phyloP scores from a whole-genome alignment of 1,140 invertebrate species.

The Caenorhabditis remanei region DNA sequence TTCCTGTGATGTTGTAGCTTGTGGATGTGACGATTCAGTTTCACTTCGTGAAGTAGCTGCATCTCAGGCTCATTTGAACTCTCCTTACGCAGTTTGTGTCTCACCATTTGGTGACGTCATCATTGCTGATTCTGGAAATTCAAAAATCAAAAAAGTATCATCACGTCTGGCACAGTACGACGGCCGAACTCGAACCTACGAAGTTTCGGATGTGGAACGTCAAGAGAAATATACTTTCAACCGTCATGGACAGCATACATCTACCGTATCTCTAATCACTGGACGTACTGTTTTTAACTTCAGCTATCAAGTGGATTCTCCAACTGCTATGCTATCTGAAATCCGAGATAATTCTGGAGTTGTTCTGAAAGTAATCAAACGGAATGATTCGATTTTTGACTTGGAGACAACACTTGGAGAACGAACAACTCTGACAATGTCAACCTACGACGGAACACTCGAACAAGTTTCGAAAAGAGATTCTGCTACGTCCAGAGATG shows the following conservation, averaged over 20 bases:
- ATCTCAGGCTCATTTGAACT: conserved; percentile 46
- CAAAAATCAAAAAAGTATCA: conserved; percentile 57
- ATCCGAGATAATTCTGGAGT: conserved; percentile 48
- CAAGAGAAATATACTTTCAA: conserved; percentile 61
- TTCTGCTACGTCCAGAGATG: conserved; percentile 3
- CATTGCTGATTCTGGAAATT: conserved; percentile 61
- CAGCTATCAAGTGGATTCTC: conserved; percentile 63
- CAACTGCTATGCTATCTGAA: conserved; percentile 15
- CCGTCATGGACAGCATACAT: conserved; percentile 56
- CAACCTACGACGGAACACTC: conserved; percentile 53
- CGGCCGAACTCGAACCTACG: conserved; percentile 24
- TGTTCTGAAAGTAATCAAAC: conserved; percentile 27
- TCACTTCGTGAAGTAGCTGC: conserved; percentile 27
- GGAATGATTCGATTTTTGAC: conserved; percentile 47
- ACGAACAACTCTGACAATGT: conserved; percentile 34
- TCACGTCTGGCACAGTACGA: conserved; percentile 21
- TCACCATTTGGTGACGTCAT: conserved; percentile 53
- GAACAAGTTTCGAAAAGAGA: conserved; percentile 56
- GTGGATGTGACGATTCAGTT: conserved; percentile 57
- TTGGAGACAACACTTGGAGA: conserved; percentile 52
- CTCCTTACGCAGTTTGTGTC: conserved; percentile 53
- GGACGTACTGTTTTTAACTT: conserved; percentile 61
- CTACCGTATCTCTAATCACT: conserved; percentile 60
- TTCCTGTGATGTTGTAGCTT: conserved; percentile 57
- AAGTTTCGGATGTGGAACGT: conserved; percentile 21